Evolutionary conservation across 2,888 invertebrate species (phyloP).

Genomic region (Hyppa rectilinea): DNA sequence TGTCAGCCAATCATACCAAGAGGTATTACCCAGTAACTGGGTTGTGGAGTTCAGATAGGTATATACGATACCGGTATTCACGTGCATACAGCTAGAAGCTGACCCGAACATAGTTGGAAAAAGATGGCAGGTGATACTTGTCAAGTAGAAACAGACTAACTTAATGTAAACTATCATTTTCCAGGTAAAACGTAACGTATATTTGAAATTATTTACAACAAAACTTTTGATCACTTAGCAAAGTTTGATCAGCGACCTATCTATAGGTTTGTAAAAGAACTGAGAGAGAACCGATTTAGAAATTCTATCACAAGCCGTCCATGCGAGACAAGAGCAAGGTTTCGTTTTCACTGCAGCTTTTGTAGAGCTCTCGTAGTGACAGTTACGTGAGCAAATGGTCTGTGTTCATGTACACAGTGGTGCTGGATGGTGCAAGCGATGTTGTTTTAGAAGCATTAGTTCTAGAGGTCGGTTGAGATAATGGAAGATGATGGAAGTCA

Average conservation of each 20-base stretch:
- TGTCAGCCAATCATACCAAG: background rate
- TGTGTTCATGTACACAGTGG: background rate
- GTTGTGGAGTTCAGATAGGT: background rate
- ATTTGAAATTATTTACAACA: conserved; percentile 30
- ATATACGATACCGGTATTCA: background rate
- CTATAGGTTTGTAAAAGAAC: conserved; percentile 10
- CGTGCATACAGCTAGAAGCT: background rate
- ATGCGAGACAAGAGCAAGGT: conserved; percentile 47
- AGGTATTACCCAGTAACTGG: background rate
- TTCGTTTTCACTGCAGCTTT: conserved; percentile 63
- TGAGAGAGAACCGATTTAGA: conserved; percentile 49
- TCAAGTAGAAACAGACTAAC: background rate
- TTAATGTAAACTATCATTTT: background rate
- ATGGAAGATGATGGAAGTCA: too few species aligned
- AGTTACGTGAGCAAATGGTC: conserved; percentile 55
- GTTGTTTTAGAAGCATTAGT: conserved; percentile 1
- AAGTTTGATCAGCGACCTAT: conserved; percentile 11
- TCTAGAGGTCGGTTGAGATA: background rate
- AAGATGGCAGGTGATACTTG: background rate
- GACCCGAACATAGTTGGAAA: background rate
- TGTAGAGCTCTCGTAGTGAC: conserved; percentile 59
- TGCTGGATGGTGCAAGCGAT: conserved; percentile 32
- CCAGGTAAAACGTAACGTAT: background rate
- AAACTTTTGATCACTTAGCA: conserved; percentile 16
- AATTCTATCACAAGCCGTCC: conserved; percentile 54